phyloP scores from a whole-genome alignment of 2,888 invertebrate species.

The Emmelina monodactyla region DNA sequence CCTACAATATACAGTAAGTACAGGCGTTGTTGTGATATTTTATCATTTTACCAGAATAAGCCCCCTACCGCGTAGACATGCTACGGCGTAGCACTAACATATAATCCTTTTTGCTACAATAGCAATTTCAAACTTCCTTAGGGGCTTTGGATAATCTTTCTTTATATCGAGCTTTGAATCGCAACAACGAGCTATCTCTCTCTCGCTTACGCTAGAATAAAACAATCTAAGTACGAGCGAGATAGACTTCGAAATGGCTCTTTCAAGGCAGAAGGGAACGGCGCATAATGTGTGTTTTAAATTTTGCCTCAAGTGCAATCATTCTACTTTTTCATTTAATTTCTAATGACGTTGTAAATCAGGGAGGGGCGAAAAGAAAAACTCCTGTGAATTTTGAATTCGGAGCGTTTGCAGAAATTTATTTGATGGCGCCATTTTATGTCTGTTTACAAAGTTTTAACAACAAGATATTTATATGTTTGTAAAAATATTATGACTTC shows the following conservation, averaged over 20 bases:
- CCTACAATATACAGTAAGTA: too few relatives aligned
- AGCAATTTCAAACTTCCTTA: conserved; percentile 69
- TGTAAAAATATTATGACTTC: too few relatives aligned
- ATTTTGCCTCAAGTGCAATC: conserved; percentile 63
- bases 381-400: too few relatives aligned
- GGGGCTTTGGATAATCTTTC: conserved; percentile 68
- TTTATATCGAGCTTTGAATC: conserved; percentile 60
- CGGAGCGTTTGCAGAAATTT: conserved; percentile 19
- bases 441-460: too few relatives aligned
- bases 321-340: conserved; percentile 66
- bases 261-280: conserved; percentile 60
- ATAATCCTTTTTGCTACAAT: conserved; percentile 69
- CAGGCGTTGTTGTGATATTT: too few relatives aligned
- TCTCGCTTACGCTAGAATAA: conserved; percentile 22
- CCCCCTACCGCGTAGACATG: conserved; percentile 39
- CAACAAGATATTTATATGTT: too few relatives aligned
- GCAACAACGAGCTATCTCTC: conserved; percentile 33
- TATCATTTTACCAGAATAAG: conserved; percentile 26
- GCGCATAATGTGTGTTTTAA: conserved; percentile 60
- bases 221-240: conserved; percentile 16
- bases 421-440: too few relatives aligned
- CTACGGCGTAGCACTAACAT: conserved; percentile 64
- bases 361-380: conserved; percentile 29
- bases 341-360: conserved; percentile 49
- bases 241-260: conserved; percentile 40